These are phyloP conservation scores for Ormyrus nitidulus DNA, from an alignment of 2,888 invertebrate species.

Conservation along the genomic window DNA sequence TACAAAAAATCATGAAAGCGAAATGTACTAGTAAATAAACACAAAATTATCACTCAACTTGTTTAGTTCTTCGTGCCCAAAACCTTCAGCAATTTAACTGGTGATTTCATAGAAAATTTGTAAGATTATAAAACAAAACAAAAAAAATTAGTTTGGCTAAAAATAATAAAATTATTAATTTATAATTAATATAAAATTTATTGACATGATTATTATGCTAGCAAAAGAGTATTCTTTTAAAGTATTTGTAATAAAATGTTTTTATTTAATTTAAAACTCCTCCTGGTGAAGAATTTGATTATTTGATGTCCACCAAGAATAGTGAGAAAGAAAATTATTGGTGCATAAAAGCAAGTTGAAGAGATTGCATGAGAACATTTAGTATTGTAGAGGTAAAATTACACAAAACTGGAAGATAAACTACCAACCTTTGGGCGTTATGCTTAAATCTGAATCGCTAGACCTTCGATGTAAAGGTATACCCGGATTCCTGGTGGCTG, in stretches of 20 bases:
- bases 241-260: too few species aligned
- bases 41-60: not conserved
- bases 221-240: too few species aligned
- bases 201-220: too few species aligned
- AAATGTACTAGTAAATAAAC: not conserved
- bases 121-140: too few species aligned
- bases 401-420: too few species aligned
- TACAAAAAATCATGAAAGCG: too few species aligned
- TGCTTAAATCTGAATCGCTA: constrained; percentile 94
- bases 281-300: too few species aligned
- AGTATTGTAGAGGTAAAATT: not conserved
- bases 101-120: not conserved
- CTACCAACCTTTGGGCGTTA: constrained; percentile 92
- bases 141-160: too few species aligned
- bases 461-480: constrained; percentile 84
- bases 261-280: too few species aligned
- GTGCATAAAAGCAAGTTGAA: constrained; percentile 44
- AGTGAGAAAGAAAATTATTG: constrained; percentile 35
- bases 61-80: not conserved
- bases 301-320: too few species aligned
- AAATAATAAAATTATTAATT: too few species aligned
- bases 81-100: not conserved
- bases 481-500: constrained; percentile 75
- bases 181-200: too few species aligned
- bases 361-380: not conserved